Conservation (phyloP, 2,888 invertebrate genomes). For the Eilema caniola region DNA sequence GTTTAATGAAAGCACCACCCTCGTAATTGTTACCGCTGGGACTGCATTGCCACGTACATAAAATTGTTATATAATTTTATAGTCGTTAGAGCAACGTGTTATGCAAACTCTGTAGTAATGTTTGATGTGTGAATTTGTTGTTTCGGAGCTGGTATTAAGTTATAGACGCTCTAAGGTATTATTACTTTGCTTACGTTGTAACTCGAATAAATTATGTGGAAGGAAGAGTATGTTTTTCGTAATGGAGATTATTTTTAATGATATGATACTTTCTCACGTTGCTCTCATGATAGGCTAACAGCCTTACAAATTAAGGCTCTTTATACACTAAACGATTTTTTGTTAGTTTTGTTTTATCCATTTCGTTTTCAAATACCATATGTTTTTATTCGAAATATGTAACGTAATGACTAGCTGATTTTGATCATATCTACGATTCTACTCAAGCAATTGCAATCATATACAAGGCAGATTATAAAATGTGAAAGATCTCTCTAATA, state of each 20-base stretch:
- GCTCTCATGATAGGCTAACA: not conserved
- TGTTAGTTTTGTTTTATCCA: too few species aligned
- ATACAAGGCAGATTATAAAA: too few species aligned
- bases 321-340: too few species aligned
- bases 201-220: not conserved
- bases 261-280: too few species aligned
- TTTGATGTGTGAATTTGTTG: conserved; percentile 18
- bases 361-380: too few species aligned
- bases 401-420: too few species aligned
- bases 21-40: conserved; percentile 59
- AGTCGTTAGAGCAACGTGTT: conserved; percentile 40
- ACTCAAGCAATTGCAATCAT: too few species aligned
- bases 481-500: too few species aligned
- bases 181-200: not conserved
- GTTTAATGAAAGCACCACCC: conserved; percentile 61
- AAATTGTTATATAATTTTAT: conserved; percentile 51
- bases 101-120: conserved; percentile 28
- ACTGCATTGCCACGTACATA: conserved; percentile 49
- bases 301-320: too few species aligned
- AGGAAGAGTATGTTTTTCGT: not conserved
- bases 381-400: too few species aligned
- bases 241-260: too few species aligned
- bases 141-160: not conserved
- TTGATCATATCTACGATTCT: too few species aligned
- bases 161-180: not conserved